These are phyloP conservation scores for Hippoglossus stenolepis DNA, from an alignment of 2,113 vertebrate genomes.

Conservation along the genomic window DNA sequence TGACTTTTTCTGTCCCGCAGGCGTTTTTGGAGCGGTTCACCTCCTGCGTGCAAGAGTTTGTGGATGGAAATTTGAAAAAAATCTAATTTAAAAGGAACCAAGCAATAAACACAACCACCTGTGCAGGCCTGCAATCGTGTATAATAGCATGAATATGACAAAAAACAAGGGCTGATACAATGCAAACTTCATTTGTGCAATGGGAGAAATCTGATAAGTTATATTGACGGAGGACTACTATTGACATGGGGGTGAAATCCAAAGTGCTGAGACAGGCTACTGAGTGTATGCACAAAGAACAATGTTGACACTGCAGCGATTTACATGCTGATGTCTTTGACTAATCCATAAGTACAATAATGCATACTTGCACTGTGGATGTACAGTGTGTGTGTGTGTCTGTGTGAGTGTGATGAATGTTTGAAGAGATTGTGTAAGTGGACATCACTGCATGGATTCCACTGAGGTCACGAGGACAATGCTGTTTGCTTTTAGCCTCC, in stretches of 20 bases:
- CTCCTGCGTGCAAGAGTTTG: neutral
- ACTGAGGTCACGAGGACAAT: slow-evolving; percentile 58
- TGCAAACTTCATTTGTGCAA: slow-evolving; percentile 51
- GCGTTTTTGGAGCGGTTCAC: neutral
- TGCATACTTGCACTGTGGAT: slow-evolving; percentile 27
- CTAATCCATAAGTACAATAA: slow-evolving; percentile 65
- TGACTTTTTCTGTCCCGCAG: neutral
- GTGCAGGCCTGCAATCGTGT: neutral
- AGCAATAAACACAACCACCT: slow-evolving; percentile 7
- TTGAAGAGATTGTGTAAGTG: slow-evolving; percentile 38
- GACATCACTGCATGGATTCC: slow-evolving; percentile 42
- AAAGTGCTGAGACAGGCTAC: slow-evolving; percentile 68
- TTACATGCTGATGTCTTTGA: slow-evolving; percentile 53
- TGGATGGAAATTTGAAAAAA: neutral
- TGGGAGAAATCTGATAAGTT: slow-evolving; percentile 52
- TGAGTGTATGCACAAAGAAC: slow-evolving; percentile 33
- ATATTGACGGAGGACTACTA: slow-evolving; percentile 38
- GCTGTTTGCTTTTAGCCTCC: slow-evolving; percentile 47
- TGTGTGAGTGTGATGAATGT: slow-evolving; percentile 31
- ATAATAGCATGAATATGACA: slow-evolving; percentile 12
- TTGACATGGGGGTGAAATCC: slow-evolving; percentile 33
- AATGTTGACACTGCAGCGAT: slow-evolving; percentile 58
- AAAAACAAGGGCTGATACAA: slow-evolving; percentile 33
- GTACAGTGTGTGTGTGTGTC: slow-evolving; percentile 23
- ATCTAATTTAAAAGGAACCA: slow-evolving; percentile 1